Conservation (phyloP, 2,888 invertebrate species). For the Drosophila conformis region DNA sequence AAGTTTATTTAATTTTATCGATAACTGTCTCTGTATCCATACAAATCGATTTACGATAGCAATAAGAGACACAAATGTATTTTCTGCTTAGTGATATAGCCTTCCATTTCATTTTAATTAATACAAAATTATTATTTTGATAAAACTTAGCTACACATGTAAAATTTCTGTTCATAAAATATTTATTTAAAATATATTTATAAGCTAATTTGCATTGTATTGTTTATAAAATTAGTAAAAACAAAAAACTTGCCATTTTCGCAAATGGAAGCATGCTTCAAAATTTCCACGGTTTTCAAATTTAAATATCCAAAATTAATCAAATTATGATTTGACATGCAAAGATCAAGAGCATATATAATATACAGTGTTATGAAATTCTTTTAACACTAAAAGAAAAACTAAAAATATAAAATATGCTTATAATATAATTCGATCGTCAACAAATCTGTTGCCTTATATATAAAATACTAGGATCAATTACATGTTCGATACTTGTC, state of each 20-base stretch:
- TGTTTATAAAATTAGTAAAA: neutral
- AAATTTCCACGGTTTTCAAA: neutral
- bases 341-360: neutral
- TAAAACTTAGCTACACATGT: neutral
- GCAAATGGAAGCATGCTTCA: no score
- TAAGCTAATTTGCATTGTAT: neutral
- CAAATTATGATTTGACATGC: neutral
- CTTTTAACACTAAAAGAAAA: neutral
- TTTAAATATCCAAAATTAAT: neutral
- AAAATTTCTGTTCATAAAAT: neutral
- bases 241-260: no score
- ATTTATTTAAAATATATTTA: neutral
- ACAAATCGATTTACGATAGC: neutral
- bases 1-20: neutral
- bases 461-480: neutral
- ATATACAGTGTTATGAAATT: neutral
- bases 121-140: no score
- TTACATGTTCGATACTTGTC: neutral
- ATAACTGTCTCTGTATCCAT: neutral
- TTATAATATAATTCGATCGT: slow-evolving; percentile 4
- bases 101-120: neutral
- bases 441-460: neutral
- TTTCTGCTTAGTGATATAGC: neutral
- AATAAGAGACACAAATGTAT: neutral
- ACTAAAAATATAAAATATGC: neutral